Percentiles rank a stretch among this genome's conserved stretches.
phyloP scores from a whole-genome alignment of 2,113 vertebrate genomes.

The Salvelinus alpinus region DNA sequence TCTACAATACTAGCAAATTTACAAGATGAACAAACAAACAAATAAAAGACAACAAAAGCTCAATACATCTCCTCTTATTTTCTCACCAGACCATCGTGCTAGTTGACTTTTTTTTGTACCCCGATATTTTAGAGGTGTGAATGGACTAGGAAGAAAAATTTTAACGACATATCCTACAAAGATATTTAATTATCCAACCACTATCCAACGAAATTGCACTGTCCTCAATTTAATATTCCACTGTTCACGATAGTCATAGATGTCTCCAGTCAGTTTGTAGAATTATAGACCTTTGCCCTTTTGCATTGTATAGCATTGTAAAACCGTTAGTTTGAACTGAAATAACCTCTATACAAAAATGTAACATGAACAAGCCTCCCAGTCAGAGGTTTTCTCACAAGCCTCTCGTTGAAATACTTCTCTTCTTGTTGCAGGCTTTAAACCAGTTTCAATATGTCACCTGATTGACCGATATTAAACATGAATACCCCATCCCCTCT shows the following conservation, averaged over 20 bases:
- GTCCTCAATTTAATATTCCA: slow-evolving; percentile 96
- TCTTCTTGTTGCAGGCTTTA: slow-evolving; percentile 37
- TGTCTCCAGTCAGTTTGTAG: slow-evolving; percentile 79
- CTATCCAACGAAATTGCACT: slow-evolving; percentile 98
- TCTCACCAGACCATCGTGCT: slow-evolving; percentile 85
- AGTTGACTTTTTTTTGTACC: slow-evolving; percentile 83
- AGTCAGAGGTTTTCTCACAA: slow-evolving; percentile 36
- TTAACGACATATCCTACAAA: slow-evolving; percentile 98
- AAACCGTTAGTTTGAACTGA: slow-evolving; percentile 78
- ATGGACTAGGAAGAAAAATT: slow-evolving; percentile 96
- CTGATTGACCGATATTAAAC: slow-evolving; percentile 39
- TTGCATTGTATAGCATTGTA: slow-evolving; percentile 70
- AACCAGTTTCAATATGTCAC: slow-evolving; percentile 41
- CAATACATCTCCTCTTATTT: slow-evolving; percentile 90
- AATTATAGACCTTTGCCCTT: slow-evolving; percentile 80
- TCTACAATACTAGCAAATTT: slow-evolving; percentile 80
- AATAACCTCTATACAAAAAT: slow-evolving; percentile 81
- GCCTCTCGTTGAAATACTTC: slow-evolving; percentile 55
- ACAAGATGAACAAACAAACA: slow-evolving; percentile 67
- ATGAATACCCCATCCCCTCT: slow-evolving; percentile 34
- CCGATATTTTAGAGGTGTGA: slow-evolving; percentile 97
- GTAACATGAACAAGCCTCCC: slow-evolving; percentile 78
- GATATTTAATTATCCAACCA: slow-evolving; percentile 97
- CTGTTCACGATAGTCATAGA: slow-evolving; percentile 76
- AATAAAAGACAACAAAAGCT: slow-evolving; percentile 76